Conservation (phyloP, 35 echinoderm and acorn worm species). For the Anneissia japonica region DNA sequence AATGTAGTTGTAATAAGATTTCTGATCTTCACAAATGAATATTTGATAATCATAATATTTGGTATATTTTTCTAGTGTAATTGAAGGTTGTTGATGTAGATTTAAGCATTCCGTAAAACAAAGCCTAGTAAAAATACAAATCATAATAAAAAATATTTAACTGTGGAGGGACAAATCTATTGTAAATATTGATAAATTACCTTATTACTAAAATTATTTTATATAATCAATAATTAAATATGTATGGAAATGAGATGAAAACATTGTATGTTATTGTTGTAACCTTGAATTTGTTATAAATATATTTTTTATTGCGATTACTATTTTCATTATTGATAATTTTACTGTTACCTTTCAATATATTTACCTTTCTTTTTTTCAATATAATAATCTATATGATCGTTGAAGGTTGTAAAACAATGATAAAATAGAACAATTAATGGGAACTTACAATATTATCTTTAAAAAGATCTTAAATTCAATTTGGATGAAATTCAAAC, state of each 20-base stretch:
- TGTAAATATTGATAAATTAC: neutral
- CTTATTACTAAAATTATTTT: neutral
- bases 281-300: neutral
- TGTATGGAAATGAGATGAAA: neutral
- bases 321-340: neutral
- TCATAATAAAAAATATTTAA: neutral
- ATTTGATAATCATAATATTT: neutral
- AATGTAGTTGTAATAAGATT: neutral
- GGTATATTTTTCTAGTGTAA: neutral
- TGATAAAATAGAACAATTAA: too few relatives aligned
- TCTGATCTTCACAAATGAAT: neutral
- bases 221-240: neutral
- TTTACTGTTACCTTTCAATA: too few relatives aligned
- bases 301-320: too few relatives aligned
- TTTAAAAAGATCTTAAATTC: too few relatives aligned
- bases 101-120: too few relatives aligned
- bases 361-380: too few relatives aligned
- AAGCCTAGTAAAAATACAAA: neutral
- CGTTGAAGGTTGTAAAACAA: too few relatives aligned
- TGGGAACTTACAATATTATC: too few relatives aligned
- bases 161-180: neutral
- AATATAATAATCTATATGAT: too few relatives aligned
- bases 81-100: too few relatives aligned
- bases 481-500: too few relatives aligned
- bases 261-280: neutral